phyloP scores from a whole-genome alignment of 2,888 invertebrate genomes.

The Andrena trimmerana region DNA sequence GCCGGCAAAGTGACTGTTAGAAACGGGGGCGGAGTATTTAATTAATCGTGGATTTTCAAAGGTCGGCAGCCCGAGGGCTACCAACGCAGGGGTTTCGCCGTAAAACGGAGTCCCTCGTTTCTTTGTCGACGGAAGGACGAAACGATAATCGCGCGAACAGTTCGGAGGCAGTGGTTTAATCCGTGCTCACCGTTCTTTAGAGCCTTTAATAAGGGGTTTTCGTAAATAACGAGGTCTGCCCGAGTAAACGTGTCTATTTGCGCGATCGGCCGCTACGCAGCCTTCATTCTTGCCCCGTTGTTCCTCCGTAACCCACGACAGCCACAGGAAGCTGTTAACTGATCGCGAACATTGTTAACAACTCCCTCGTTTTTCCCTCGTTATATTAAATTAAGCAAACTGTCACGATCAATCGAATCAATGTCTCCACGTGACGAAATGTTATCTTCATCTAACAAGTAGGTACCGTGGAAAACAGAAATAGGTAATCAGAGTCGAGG shows the following conservation, averaged over 20 bases:
- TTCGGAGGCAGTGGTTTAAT: constrained; percentile 64
- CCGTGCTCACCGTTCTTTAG: constrained; percentile 67
- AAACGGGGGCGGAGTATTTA: constrained; percentile 22
- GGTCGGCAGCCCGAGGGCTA: background rate
- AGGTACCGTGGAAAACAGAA: background rate
- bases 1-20: background rate
- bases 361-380: background rate
- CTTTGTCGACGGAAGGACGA: constrained; percentile 57
- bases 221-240: constrained; percentile 66
- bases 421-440: constrained; percentile 19
- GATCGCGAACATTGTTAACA: constrained; percentile 30
- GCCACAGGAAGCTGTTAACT: constrained; percentile 27
- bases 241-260: constrained; percentile 71
- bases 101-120: constrained; percentile 47
- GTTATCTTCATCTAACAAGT: background rate
- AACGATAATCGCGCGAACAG: constrained; percentile 67
- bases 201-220: constrained; percentile 71
- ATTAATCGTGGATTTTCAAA: constrained; percentile 53
- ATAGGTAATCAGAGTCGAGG: constrained; percentile 1
- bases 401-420: background rate
- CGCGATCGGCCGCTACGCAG: constrained; percentile 40
- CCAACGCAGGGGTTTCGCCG: constrained; percentile 35
- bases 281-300: constrained; percentile 1
- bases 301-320: constrained; percentile 16
- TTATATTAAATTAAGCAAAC: constrained; percentile 9